Base-by-base conservation (phyloP, 2,888 invertebrate species). In the Hypena proboscidalis region DNA sequence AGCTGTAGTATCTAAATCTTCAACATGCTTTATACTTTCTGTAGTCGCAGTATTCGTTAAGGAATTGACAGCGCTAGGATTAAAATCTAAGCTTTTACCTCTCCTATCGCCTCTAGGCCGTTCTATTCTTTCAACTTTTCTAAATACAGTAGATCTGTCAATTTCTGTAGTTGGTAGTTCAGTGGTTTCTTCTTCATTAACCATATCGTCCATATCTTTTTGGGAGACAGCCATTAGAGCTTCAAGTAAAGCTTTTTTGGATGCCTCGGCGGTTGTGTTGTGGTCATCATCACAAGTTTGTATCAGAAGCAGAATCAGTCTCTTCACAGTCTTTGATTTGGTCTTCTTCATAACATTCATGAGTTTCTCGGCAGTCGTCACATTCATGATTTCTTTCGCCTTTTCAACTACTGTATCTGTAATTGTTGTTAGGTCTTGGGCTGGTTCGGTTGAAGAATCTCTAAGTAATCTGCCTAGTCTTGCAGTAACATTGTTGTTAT, bases 321-420 rank as follows among this genome's bases (percentile, higher is more conserved):
- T 92, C 33, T 94, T 91, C 0, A 96, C 95, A 0, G 95, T 94
- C 41, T 95, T 95, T 58, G 96, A 95, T 58, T 93, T 93, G 0
- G 96, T 96, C 73, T 95, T 95, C 69, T 95, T 94, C 96, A 97
- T 96, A 22, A 96, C 95, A 48, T 93, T 93, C 92, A 96, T 93
- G 38, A 97, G 87, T 58, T 95, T 95, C 47, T 94, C 92, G 0
- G 94, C 93, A 48, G 95, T 95, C 0, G 95, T 94, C 5, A 94
- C 94, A 66, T 94, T 94, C 74, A 96, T 94, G 63, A 96, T 94
- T 80, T 95, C 93, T 64, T 95, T 94, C 0, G 96, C 95, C 59
- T 94, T 94, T 63, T 93, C 92, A 25, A 93, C 93, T 30, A 95
- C 92, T 1, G 94, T 93, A 36, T 93, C 92, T 42, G 93, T 92